These are phyloP conservation scores for Cheiracanthium punctorium DNA, from an alignment of 2,888 invertebrate genomes.

Conservation along the genomic window DNA sequence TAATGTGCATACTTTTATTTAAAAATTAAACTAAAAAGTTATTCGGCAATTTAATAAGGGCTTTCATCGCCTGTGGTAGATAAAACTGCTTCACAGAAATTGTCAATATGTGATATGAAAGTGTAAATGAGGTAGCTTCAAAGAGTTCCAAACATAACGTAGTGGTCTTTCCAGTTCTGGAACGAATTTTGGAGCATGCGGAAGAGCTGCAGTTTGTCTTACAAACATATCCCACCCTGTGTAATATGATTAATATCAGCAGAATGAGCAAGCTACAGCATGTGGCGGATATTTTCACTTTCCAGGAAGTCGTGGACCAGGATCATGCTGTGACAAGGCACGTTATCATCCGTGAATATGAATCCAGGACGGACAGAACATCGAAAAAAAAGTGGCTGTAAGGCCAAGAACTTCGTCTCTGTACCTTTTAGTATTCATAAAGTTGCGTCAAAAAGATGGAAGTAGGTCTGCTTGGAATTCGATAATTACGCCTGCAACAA, in stretches of 20 bases:
- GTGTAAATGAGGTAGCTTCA: background rate
- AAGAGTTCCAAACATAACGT: background rate
- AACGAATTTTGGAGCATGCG: background rate
- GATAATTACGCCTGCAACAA: background rate
- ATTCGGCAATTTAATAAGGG: background rate
- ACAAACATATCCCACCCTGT: background rate
- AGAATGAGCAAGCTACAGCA: background rate
- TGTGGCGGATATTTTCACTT: constrained; percentile 2
- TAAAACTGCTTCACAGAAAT: background rate
- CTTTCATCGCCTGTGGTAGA: background rate
- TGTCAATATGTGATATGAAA: background rate
- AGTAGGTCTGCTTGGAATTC: background rate
- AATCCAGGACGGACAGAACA: background rate
- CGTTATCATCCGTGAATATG: constrained; percentile 18
- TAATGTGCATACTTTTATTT: too few relatives aligned
- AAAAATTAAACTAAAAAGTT: background rate
- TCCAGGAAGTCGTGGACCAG: background rate
- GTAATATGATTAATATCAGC: constrained; percentile 5
- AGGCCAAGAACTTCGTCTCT: background rate
- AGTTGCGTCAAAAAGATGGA: too few relatives aligned
- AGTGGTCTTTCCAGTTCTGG: background rate
- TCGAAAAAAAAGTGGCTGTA: background rate
- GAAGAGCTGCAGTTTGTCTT: background rate
- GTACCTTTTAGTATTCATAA: background rate
- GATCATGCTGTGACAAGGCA: background rate